Evolutionary conservation across 2,113 vertebrate genomes (phyloP), one percentile per base, ranked within the genome.

Genomic region (Callospermophilus lateralis): DNA sequence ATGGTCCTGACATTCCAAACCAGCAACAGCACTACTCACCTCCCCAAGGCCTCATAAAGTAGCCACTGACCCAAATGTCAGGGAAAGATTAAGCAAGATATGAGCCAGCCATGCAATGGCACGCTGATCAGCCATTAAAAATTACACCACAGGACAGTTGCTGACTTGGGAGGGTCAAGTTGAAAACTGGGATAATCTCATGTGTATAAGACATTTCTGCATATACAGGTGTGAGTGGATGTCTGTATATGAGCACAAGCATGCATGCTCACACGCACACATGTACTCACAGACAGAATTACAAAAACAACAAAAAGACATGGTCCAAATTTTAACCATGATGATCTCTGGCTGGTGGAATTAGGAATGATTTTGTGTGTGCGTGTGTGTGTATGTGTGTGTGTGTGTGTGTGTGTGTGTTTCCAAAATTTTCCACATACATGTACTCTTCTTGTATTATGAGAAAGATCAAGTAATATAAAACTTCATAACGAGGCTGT

Each of bases 61-160:
- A 85, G 28, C 61, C 68, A 79, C 45, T 48, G 78, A 92, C 74
- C 94, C 86, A 83, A 85, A 95, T 70, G 65, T 81, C 87, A 83
- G 55, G 55, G 63, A 74, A 74, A 95, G 91, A 73, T 34, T 6
- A 68, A 39, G 48, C 45, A 76, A 67, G 48, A 63, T 9, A 55
- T 0, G 42, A 63, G 63, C 39, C 53, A 63, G 11, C 30, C 68
- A 72, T n/a, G 13, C 51, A 37, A 42, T 0, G 19, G 65, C n/a
- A 16, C 8, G 11, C 68, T 42, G 24, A 89, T 26, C 4, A 48
- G 53, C 61, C 65, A 72, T 81, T 67, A 77, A 87, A 77, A 45
- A 61, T 77, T 63, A 92, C 13, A 2, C 68, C 91, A 89, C 2
- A 30, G 55, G 48, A 37, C 24, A 55, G 53, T 65, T 83, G 78